Base-by-base conservation (phyloP, 2,888 invertebrate genomes). In the Ischnus inquisitorius region DNA sequence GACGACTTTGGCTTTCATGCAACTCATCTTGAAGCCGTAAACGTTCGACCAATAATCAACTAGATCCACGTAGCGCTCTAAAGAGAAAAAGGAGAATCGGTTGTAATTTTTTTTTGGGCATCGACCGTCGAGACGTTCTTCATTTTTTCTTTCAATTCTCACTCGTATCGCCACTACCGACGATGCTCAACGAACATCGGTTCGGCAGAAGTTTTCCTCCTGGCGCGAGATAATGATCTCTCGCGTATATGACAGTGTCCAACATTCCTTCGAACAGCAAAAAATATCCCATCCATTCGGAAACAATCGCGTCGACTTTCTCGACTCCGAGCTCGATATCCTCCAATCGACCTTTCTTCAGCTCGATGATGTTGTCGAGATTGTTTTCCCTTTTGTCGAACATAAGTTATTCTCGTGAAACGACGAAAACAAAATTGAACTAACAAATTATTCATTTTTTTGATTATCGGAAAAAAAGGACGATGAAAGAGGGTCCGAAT, bases 211-310 rank as follows among this genome's bases (percentile, higher is more conserved):
- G 94, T 16, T 96, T 91, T 0, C 99, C 99, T 83, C 95, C 96
- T 39, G 96, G 95, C 75, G 95, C 96, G 6, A 99, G 95, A 93
- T 96, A 97, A 88, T 96, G 95, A 89, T 99, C 97, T 89, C 98
- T 95, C 0, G 98, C 98, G 93, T 97, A 97, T 86, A 99, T 96
- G 12, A 99, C 97, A 92, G 98, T 98, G 91, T 99, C 98, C 82
- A 99, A 93, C 99, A 99, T 99, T 62, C 98, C 98, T 94, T 99
- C 99, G 93, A 98, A 99, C 1, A 99, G 94, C 54, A 99, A 94
- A 93, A 99, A 99, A 93, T 99, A 99, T 0, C 99, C 99, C 99
- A 99, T 99, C 98, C 99, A 99, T 93, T 99, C 99, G 0, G 99
- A 99, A 2, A 99, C 96, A 87, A 99, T 98, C 4, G 98, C 96